Evolutionary conservation across 2,888 invertebrate genomes (phyloP).

Genomic region (Mesorhabditis belari): DNA sequence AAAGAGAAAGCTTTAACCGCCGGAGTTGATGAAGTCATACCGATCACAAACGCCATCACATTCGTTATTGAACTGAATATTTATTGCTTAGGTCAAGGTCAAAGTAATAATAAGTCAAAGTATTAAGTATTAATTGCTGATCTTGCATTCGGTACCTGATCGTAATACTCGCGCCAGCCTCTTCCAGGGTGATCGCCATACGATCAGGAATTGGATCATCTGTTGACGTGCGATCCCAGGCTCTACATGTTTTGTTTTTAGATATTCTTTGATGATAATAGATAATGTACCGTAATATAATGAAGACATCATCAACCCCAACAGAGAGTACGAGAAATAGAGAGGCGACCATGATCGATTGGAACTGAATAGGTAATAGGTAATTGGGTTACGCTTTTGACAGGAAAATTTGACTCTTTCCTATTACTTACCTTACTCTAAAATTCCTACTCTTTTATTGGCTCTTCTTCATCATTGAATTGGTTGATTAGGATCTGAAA

Average conservation of each 20-base stretch:
- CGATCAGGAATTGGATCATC: conserved; percentile 17
- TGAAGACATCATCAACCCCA: conserved; percentile 48
- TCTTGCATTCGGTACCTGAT: conserved; percentile 26
- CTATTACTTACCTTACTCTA: not conserved
- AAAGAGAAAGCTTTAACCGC: conserved; percentile 45
- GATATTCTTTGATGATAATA: conserved; percentile 41
- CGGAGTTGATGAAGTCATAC: conserved; percentile 38
- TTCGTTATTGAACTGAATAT: conserved; percentile 32
- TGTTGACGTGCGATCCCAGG: not conserved
- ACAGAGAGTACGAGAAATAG: conserved; percentile 47
- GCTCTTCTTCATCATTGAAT: not conserved
- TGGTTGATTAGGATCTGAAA: not conserved
- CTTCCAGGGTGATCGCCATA: conserved; percentile 40
- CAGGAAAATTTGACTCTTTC: too few relatives aligned
- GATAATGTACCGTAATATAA: conserved; percentile 32
- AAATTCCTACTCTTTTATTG: not conserved
- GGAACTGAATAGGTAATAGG: conserved; percentile 12
- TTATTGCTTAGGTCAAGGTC: too few relatives aligned
- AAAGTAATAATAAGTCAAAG: not conserved
- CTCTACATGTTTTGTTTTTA: conserved; percentile 43
- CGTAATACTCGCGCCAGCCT: conserved; percentile 46
- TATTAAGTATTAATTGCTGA: not conserved
- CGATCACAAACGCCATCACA: conserved; percentile 29
- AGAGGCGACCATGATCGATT: conserved; percentile 48
- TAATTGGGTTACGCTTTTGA: not conserved